phyloP scores from a whole-genome alignment of 1,140 invertebrate species.

The Tetramorium alpestre region DNA sequence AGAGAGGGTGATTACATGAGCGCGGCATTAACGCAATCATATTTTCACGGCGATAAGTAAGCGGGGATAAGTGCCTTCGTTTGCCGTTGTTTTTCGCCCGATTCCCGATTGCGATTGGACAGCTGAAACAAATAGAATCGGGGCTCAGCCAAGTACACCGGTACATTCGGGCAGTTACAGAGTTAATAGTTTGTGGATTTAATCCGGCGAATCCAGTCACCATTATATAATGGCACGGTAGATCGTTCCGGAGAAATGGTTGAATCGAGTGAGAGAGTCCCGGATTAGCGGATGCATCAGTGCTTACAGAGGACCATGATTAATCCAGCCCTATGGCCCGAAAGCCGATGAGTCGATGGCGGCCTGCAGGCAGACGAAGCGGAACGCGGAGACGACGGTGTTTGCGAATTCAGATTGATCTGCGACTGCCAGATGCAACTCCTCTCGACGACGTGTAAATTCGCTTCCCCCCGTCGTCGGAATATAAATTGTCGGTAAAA shows the following conservation, averaged over 20 bases:
- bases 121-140: slow-evolving; percentile 51
- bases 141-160: slow-evolving; percentile 24
- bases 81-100: slow-evolving; percentile 13
- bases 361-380: slow-evolving; percentile 34
- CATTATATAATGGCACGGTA: slow-evolving; percentile 66
- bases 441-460: slow-evolving; percentile 53
- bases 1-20: background rate
- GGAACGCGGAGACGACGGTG: slow-evolving; percentile 64
- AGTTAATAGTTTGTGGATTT: slow-evolving; percentile 65
- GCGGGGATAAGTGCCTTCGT: background rate
- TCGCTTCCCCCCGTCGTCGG: slow-evolving; percentile 8
- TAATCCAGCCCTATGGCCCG: slow-evolving; percentile 67
- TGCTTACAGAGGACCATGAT: slow-evolving; percentile 69
- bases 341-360: slow-evolving; percentile 67
- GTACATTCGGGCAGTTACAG: slow-evolving; percentile 56
- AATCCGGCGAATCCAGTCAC: slow-evolving; percentile 55
- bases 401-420: slow-evolving; percentile 70
- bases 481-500: slow-evolving; percentile 46
- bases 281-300: slow-evolving; percentile 70
- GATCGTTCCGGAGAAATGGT: slow-evolving; percentile 62
- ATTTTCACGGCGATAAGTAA: slow-evolving; percentile 9
- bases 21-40: background rate
- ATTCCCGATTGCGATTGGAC: slow-evolving; percentile 32
- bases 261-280: slow-evolving; percentile 63
- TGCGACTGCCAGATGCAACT: slow-evolving; percentile 58